These are phyloP conservation scores for Pseudopipra pipra DNA, from an alignment of 2,113 vertebrate species.

Conservation along the genomic window DNA sequence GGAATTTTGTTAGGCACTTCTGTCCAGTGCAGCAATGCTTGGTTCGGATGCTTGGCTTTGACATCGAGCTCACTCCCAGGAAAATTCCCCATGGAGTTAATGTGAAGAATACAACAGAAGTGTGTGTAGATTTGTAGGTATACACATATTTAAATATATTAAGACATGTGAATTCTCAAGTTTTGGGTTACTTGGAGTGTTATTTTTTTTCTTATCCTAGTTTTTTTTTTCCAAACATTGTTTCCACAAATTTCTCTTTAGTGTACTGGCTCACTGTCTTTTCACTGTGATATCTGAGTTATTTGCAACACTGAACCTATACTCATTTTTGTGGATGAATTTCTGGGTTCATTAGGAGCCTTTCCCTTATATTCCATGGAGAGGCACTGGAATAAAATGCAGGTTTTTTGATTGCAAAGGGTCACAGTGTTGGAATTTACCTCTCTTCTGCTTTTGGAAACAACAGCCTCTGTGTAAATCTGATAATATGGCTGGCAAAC, in stretches of 20 bases:
- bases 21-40: accelerated
- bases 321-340: not conserved
- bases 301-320: not conserved
- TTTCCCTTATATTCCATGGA: not conserved
- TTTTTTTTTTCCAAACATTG: not conserved
- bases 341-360: not conserved
- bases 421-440: constrained; percentile 53
- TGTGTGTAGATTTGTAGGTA: not conserved
- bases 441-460: constrained; percentile 24
- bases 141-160: not conserved
- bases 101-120: not conserved
- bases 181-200: not conserved
- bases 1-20: too few relatives aligned
- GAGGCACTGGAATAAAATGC: not conserved
- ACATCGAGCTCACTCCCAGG: not conserved
- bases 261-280: not conserved
- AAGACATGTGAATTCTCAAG: not conserved
- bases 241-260: not conserved
- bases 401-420: not conserved
- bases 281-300: not conserved
- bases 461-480: constrained; percentile 53
- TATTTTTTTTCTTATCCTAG: not conserved
- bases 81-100: accelerated
- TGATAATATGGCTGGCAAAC: constrained; percentile 48
- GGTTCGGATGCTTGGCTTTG: not conserved